Percentiles rank a stretch among this genome's conserved stretches.
phyloP scores from a whole-genome alignment of 2,797 vertebrate species.

The Leptatherina wallacei region DNA sequence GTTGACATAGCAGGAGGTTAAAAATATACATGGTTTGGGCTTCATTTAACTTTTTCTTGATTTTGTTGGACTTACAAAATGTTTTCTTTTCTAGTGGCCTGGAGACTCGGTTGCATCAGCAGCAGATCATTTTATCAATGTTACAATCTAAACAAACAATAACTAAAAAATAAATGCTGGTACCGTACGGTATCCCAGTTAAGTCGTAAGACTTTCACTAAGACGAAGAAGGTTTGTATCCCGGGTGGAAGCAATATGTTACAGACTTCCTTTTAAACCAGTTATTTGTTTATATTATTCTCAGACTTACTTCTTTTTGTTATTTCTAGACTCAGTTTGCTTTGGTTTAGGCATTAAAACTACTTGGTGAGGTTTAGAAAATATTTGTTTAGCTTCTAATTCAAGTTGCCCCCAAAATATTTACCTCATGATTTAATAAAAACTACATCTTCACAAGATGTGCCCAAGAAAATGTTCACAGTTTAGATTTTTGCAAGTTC shows the following conservation, averaged over 20 bases:
- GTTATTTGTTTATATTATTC: too few species aligned
- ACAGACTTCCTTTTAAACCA: background rate
- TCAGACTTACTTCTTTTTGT: background rate
- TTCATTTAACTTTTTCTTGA: background rate
- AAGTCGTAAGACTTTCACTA: too few species aligned
- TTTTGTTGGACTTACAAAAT: background rate
- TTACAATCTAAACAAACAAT: too few species aligned
- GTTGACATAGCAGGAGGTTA: background rate
- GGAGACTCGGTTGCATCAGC: too few species aligned
- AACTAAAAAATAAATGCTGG: too few species aligned
- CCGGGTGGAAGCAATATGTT: too few species aligned
- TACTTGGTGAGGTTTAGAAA: background rate
- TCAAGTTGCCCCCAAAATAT: background rate
- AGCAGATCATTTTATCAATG: too few species aligned
- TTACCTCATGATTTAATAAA: background rate
- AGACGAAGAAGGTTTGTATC: too few species aligned
- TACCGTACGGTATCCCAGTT: too few species aligned
- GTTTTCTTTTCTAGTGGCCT: too few species aligned
- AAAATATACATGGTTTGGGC: background rate
- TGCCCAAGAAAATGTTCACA: background rate
- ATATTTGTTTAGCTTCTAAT: too few species aligned
- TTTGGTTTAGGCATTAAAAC: background rate
- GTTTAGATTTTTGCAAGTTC: too few species aligned
- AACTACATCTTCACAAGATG: background rate
- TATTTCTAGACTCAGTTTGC: background rate